Evolutionary conservation across 1,140 invertebrate genomes (phyloP), one percentile per base, ranked within the genome.

Genomic region (Drosophila novamexicana): DNA sequence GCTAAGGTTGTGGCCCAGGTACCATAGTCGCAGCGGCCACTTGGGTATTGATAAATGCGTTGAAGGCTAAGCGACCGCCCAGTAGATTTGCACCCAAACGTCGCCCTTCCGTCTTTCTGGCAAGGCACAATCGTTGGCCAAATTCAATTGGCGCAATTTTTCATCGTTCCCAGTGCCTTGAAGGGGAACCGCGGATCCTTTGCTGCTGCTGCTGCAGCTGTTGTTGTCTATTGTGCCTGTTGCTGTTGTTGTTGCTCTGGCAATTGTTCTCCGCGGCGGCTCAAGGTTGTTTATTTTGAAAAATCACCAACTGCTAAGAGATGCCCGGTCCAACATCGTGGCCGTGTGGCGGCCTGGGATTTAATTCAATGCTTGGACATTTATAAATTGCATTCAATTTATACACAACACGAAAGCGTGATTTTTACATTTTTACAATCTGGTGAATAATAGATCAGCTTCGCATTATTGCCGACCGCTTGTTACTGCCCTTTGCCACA

Each of bases 361-460:
- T 88, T 88, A 88, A 88, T 88, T 89, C 84, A 75, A 75, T 74
- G 77, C 84, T 84, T 83, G 80, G 84, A 88, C 84, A 88, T 88
- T 88, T 88, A 88, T 88, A 88, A 88, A 88, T 88, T 88, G 84
- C 80, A 81, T 81, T 89, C 84, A 88, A 88, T 88, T 88, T 88
- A 88, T 88, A 88, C 70, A 89, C 84, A 89, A 88, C 84, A 88
- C 84, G 84, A 88, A 88, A 88, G 84, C 84, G 84, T 88, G 84
- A 88, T 88, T 88, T 88, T 88, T 88, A 88, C 77, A 88, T 88
- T 88, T 89, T 89, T 89, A 88, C 84, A 89, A 88, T 84, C 84
- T 88, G 69, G 84, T 78, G 84, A 89, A 88, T 88, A 88, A 88
- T 88, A 88, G 84, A 88, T 88, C 84, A 88, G 84, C 77, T 80